Base-by-base conservation (phyloP, 2,888 invertebrate species). In the Orthosia cruda region DNA sequence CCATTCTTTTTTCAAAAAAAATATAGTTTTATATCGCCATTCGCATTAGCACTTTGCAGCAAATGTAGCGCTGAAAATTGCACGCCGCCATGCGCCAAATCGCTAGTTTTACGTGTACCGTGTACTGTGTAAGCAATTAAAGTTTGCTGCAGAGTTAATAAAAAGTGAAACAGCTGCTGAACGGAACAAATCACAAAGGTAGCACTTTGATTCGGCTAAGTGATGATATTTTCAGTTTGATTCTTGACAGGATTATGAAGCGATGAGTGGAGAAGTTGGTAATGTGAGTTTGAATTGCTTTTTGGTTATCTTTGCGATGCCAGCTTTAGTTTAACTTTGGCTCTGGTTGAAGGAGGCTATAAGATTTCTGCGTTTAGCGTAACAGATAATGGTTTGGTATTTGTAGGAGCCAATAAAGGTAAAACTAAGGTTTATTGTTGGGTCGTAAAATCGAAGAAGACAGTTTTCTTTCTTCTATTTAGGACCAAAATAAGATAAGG, bases 81-180 rank as follows among this genome's bases (percentile, higher is more conserved):
- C 84, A 82, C 67, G 50, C 69, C 65, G 47, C 69, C 67, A 71
- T 71, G 83, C 87, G 87, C 87, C 87, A 87, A 88, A 87, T 87
- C 85, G 81, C 80, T 79, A 71, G 66, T 80, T 87, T 84, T 83
- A 80, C 77, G 77, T 77, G 75, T 76, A 83, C 40, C 66, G 66
- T 80, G 74, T 75, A 74, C 85, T 81, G 58, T 77, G 73, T 77
- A 73, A 80, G 81, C 76, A 84, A 85, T 88, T 87, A 85, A 83
- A 85, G 81, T 83, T 85, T 26, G 77, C 72, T 85, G 74, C 67
- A 63, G 68, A 78, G 85, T 87, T 80, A 71, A 81, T 87, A 85
- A 88, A 87, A 85, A 83, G 79, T 75, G 79, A 61, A 75, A 77
- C 68, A 78, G 77, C 74, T 62, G 68, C 76, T 77, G 71, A 77